Conservation (phyloP, 1,140 invertebrate species). For the Polypedilum pembai region DNA sequence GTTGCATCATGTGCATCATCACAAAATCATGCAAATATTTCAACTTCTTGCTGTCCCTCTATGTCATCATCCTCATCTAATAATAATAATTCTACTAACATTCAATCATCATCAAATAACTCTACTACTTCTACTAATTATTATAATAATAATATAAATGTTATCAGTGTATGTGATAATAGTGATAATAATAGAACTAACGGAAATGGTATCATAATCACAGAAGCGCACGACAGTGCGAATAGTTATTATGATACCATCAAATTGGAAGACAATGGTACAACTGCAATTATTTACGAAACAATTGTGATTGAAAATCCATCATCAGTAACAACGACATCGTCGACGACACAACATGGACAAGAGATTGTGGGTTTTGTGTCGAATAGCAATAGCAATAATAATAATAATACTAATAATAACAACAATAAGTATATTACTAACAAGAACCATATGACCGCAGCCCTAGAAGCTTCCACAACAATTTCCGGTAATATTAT, state of each 20-base stretch:
- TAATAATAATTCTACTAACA: conserved; percentile 29
- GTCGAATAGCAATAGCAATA: not conserved
- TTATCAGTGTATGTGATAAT: conserved; percentile 27
- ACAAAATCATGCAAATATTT: conserved; percentile 7
- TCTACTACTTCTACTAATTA: not conserved
- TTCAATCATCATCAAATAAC: conserved; percentile 21
- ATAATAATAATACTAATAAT: conserved; percentile 17
- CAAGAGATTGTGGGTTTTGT: conserved; percentile 2
- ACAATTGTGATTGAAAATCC: conserved; percentile 29
- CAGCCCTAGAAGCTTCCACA: too few species aligned
- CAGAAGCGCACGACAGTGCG: not conserved
- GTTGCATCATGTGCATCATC: conserved; percentile 29
- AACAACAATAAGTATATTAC: not conserved
- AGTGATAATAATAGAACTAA: not conserved
- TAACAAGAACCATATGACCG: conserved; percentile 20
- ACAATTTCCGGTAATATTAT: not conserved
- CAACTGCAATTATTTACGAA: conserved; percentile 29
- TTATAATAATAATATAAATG: conserved; percentile 8
- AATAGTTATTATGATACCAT: conserved; percentile 25
- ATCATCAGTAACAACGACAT: too few species aligned
- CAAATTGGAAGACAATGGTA: conserved; percentile 21
- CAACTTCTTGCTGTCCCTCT: conserved; percentile 22
- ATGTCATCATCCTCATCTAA: conserved; percentile 11
- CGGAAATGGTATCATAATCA: not conserved
- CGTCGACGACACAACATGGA: not conserved